Conservation (phyloP, 2,113 vertebrate genomes). For the Glaucidium brasilianum region DNA sequence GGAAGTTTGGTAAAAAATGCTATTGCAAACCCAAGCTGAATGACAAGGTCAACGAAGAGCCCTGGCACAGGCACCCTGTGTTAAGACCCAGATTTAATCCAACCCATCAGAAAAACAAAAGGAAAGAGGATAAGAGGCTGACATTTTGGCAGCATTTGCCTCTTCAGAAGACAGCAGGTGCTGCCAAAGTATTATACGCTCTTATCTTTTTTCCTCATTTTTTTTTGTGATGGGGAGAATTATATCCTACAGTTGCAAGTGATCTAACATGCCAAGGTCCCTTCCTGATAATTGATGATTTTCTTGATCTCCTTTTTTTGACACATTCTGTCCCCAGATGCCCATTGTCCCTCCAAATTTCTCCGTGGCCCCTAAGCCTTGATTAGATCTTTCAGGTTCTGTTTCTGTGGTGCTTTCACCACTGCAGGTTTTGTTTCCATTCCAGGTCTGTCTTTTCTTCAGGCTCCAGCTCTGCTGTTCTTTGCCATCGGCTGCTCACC, state of each 20-base stretch:
- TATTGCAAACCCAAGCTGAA: neutral
- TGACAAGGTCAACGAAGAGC: neutral
- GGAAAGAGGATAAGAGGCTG: neutral
- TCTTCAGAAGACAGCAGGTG: neutral
- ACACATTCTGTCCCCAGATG: neutral
- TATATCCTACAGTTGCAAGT: neutral
- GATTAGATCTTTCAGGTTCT: neutral
- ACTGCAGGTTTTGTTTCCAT: neutral
- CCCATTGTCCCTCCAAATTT: neutral
- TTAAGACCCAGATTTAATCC: neutral
- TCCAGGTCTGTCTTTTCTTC: neutral
- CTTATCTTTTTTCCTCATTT: constrained; percentile 6
- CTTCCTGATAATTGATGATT: neutral
- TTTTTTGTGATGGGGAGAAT: neutral
- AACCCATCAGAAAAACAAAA: neutral
- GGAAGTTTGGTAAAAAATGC: neutral
- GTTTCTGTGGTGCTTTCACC: neutral
- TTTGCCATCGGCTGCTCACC: neutral
- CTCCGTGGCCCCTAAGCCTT: neutral
- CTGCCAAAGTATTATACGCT: constrained; percentile 20
- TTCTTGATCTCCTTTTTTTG: neutral
- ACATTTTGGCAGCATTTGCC: neutral
- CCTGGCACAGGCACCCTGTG: neutral
- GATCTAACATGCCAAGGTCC: neutral
- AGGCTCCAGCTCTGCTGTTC: neutral